Evolutionary conservation across 1,140 invertebrate species (phyloP), one percentile per base, ranked within the genome.

Genomic region (Nasonia longicornis): DNA sequence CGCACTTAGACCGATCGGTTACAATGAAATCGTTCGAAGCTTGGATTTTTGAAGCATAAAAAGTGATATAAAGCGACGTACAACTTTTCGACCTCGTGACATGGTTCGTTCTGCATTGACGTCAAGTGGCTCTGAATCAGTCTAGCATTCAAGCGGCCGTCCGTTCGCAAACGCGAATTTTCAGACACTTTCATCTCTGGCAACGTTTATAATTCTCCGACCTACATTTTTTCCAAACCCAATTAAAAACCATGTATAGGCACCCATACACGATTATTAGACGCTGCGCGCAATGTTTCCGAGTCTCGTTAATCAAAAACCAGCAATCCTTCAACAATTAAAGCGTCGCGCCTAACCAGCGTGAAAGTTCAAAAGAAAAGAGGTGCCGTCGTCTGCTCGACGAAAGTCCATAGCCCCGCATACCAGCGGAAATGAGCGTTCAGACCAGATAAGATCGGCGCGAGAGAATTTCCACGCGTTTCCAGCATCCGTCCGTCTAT

Each of bases 91-190:
- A 52, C 48, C 69, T 77, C 14, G n/a, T 52, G 76, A 31, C 35
- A 69, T 66, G 14, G 20, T 29, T 63, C 69, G 35, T 79, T 48
- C 26, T 79, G 48, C 48, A 79, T 79, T 79, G 29, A 79, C 69
- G 77, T 79, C 52, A 72, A 48, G 1, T 71, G 38, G 20, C 29
- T 79, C 31, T 79, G 67, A 79, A 79, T 79, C 77, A 72, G 69
- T 35, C 45, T 58, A 58, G 16, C 16, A 7, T 58, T 58, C 6
- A n/a, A 58, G 52, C 16, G 52, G 0, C 16, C 6, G 3, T n/a
- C 4, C 16, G 2, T n/a, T 58, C 14, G 20, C 16, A 58, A 58
- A 58, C 52, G 20, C 2, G 45, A 58, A 58, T 58, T 58, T 58
- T 6, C 52, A 58, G 16, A 2, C 38, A 42, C 38, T 42, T n/a